Conservation (phyloP, 1,140 invertebrate genomes). For the Berghia stephanieae region DNA sequence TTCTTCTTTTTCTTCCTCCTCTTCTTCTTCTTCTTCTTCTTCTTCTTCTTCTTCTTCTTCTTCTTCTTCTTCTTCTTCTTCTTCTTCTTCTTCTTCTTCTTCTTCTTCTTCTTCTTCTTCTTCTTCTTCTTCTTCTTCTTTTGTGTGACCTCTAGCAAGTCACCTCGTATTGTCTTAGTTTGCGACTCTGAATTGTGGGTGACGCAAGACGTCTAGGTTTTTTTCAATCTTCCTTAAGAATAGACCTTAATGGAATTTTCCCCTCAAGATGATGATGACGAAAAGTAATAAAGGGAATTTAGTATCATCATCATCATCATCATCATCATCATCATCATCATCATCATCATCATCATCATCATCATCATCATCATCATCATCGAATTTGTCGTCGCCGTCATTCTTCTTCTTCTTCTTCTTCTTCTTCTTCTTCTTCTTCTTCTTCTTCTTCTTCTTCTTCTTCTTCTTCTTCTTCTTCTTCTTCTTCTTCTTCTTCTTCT, state of each 20-base stretch:
- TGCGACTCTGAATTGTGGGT: slow-evolving; percentile 48
- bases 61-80: background rate
- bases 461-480: background rate
- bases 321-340: background rate
- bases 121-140: slow-evolving; percentile 6
- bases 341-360: background rate
- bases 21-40: background rate
- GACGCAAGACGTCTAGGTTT: slow-evolving; percentile 48
- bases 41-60: background rate
- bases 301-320: background rate
- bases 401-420: slow-evolving; percentile 8
- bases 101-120: background rate
- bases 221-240: slow-evolving; percentile 30
- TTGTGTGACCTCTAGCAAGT: background rate
- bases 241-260: slow-evolving; percentile 72
- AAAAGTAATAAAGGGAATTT: background rate
- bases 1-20: background rate
- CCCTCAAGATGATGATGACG: slow-evolving; percentile 69
- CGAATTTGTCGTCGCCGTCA: background rate
- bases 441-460: slow-evolving; percentile 24
- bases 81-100: background rate
- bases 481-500: background rate
- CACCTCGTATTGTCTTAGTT: background rate
- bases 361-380: slow-evolving; percentile 8
- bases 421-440: slow-evolving; percentile 21